Percentiles rank a stretch among this genome's conserved stretches.
phyloP scores from a whole-genome alignment of 2,888 invertebrate genomes.

The Laspeyria flexula region DNA sequence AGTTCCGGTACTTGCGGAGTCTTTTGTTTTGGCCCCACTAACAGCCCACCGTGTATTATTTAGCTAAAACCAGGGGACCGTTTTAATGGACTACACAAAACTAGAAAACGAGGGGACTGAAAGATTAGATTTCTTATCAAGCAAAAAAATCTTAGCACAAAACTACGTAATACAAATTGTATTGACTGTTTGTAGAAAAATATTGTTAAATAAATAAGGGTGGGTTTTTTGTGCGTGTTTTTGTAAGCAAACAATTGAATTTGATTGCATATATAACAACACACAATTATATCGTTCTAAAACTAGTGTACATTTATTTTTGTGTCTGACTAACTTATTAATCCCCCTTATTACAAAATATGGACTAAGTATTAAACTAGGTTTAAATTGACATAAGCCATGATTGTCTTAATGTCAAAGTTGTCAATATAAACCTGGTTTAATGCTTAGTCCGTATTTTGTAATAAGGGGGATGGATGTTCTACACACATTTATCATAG shows the following conservation, averaged over 20 bases:
- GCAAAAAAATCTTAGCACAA: slow-evolving; percentile 65
- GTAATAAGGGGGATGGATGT: too few species aligned
- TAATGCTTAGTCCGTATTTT: too few species aligned
- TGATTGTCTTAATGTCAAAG: too few species aligned
- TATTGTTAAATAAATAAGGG: slow-evolving; percentile 39
- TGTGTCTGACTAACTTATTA: too few species aligned
- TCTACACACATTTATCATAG: too few species aligned
- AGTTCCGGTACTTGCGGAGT: slow-evolving; percentile 78
- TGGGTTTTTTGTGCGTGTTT: slow-evolving; percentile 26
- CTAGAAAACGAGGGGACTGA: slow-evolving; percentile 70
- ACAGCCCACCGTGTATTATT: slow-evolving; percentile 77
- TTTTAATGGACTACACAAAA: slow-evolving; percentile 75
- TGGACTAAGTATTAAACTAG: too few species aligned
- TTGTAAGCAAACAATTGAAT: slow-evolving; percentile 15
- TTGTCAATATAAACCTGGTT: too few species aligned
- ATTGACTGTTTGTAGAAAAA: slow-evolving; percentile 44
- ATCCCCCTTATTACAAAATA: too few species aligned
- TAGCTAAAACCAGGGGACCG: slow-evolving; percentile 78
- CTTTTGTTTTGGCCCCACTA: slow-evolving; percentile 77
- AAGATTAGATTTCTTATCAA: slow-evolving; percentile 83
- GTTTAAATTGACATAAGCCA: too few species aligned
- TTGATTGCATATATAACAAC: slow-evolving; percentile 3
- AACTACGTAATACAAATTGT: slow-evolving; percentile 54
- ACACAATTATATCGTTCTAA: neutral
- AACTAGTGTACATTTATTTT: too few species aligned